Percentiles rank a stretch among this genome's conserved stretches.
Conservation (phyloP, 2,888 invertebrate genomes). For the Phania funesta region DNA sequence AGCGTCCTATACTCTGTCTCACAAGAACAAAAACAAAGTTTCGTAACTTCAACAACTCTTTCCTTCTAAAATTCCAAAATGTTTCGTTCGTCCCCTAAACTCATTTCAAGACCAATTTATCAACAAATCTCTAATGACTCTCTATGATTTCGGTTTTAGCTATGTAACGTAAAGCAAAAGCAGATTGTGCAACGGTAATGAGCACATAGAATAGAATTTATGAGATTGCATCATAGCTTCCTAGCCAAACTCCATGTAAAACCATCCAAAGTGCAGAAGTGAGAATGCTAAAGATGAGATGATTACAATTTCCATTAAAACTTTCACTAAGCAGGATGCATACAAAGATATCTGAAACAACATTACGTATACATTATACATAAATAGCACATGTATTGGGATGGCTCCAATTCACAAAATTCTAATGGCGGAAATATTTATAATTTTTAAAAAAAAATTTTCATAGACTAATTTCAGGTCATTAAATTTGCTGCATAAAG, state of each 20-base stretch:
- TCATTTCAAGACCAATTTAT: constrained; percentile 55
- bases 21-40: constrained; percentile 1
- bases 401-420: neutral
- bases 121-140: constrained; percentile 49
- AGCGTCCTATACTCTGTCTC: neutral
- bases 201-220: constrained; percentile 54
- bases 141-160: constrained; percentile 16
- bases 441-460: no score
- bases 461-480: no score
- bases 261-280: constrained; percentile 53
- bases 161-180: constrained; percentile 4
- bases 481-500: no score
- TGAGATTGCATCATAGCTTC: constrained; percentile 58
- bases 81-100: neutral
- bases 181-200: constrained; percentile 55
- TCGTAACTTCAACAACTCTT: constrained; percentile 10
- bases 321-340: constrained; percentile 41
- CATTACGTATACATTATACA: neutral
- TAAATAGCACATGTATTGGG: neutral
- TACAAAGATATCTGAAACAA: neutral
- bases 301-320: constrained; percentile 70
- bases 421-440: no score
- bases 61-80: constrained; percentile 8
- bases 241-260: constrained; percentile 22
- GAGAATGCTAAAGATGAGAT: constrained; percentile 66